Conservation (phyloP, 2,797 vertebrate genomes). For the Tangara arthus region DNA sequence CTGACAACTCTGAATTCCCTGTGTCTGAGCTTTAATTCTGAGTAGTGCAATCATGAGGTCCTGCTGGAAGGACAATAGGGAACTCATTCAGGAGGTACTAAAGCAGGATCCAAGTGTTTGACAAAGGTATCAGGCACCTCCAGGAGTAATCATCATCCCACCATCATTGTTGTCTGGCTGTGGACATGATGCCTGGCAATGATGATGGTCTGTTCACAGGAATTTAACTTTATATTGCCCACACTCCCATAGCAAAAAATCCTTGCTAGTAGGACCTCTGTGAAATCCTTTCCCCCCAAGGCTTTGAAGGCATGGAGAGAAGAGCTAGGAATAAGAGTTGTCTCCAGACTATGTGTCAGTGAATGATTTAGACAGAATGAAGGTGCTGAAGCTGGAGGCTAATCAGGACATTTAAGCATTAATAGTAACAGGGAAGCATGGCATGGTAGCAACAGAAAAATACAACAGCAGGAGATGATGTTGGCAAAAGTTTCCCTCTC, state of each 20-base stretch:
- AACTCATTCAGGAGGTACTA: conserved; percentile 6
- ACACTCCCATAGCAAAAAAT: not conserved
- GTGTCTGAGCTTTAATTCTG: not conserved
- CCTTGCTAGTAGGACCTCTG: not conserved
- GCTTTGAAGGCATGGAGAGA: not conserved
- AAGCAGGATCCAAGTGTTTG: not conserved
- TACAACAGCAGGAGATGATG: not conserved
- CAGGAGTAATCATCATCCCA: not conserved
- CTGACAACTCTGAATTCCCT: not conserved
- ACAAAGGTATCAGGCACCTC: not conserved
- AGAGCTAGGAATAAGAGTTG: not conserved
- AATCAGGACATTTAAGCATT: not conserved
- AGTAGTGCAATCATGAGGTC: not conserved
- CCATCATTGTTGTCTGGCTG: not conserved
- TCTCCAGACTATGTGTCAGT: not conserved
- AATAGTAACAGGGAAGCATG: fast-evolving
- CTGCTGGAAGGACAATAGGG: not conserved
- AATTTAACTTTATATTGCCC: not conserved
- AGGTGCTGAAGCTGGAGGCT: not conserved
- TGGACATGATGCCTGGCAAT: not conserved
- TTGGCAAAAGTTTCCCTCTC: not conserved
- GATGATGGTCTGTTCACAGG: not conserved
- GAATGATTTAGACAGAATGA: not conserved
- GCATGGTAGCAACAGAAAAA: not conserved
- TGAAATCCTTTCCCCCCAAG: not conserved